These are phyloP conservation scores for Lanius ludovicianus DNA, from an alignment of 2,113 vertebrate genomes.

Conservation along the genomic window DNA sequence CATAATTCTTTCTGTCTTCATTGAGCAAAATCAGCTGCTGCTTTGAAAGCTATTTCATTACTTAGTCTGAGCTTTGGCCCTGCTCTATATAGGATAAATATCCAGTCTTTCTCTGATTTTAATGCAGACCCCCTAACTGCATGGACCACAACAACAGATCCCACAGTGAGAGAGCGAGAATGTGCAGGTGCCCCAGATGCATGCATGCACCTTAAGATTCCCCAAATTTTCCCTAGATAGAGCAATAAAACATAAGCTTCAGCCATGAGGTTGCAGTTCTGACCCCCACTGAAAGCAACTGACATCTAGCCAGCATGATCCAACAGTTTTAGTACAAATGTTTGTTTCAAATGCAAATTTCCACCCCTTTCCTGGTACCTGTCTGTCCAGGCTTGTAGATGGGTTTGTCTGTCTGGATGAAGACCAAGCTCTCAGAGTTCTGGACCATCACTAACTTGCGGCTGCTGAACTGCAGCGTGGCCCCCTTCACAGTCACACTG, in stretches of 20 bases:
- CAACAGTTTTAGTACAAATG: not conserved
- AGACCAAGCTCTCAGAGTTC: conserved; percentile 62
- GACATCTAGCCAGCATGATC: not conserved
- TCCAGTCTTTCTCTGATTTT: not conserved
- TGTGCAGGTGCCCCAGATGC: not conserved
- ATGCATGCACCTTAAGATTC: not conserved
- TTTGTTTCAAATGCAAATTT: not conserved
- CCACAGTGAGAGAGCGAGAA: not conserved
- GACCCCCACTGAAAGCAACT: not conserved
- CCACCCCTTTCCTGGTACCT: conserved; percentile 42
- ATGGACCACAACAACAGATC: not conserved
- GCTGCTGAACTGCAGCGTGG: conserved; percentile 60
- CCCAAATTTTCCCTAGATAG: not conserved
- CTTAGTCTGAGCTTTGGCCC: not conserved
- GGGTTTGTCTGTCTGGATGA: conserved; percentile 78
- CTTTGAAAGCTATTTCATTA: not conserved
- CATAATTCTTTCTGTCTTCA: not conserved
- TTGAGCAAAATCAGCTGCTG: not conserved
- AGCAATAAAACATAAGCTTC: not conserved
- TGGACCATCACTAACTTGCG: conserved; percentile 44
- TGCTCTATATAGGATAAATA: not conserved
- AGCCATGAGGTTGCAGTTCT: not conserved
- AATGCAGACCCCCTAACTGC: not conserved
- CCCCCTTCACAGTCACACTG: conserved; percentile 55
- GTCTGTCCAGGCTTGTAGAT: conserved; percentile 74